These are phyloP conservation scores for Nudaria mundana DNA, from an alignment of 2,888 invertebrate genomes.

Conservation along the genomic window DNA sequence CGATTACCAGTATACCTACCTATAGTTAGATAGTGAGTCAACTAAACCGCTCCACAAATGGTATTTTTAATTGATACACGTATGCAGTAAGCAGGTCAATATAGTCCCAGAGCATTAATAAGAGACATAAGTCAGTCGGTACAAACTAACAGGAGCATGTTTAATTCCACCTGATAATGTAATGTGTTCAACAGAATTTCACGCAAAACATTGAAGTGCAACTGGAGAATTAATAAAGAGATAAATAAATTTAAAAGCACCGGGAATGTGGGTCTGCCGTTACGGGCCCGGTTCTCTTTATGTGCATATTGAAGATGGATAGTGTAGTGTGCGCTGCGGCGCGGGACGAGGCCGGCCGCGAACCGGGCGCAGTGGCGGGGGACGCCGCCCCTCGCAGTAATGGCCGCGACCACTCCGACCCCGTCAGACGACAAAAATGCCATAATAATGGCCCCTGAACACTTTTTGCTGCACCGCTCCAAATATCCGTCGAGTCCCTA, in stretches of 20 bases:
- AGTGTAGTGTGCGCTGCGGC: conserved; percentile 56
- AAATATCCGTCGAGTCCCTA: conserved; percentile 69
- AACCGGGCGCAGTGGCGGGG: conserved; percentile 30
- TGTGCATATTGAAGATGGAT: conserved; percentile 81
- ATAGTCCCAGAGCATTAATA: no score
- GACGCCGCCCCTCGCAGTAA: conserved; percentile 55
- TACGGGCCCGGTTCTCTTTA: conserved; percentile 77
- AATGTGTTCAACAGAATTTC: conserved; percentile 38
- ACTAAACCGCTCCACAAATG: no score
- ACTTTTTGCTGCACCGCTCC: conserved; percentile 79
- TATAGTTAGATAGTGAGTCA: no score
- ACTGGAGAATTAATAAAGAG: conserved; percentile 78
- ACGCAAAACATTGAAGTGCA: conserved; percentile 69
- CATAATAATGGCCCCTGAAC: conserved; percentile 79
- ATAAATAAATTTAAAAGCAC: conserved; percentile 79
- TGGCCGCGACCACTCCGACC: conserved; percentile 75
- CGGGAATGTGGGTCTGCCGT: conserved; percentile 78
- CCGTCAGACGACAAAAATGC: conserved; percentile 82
- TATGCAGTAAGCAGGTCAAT: no score
- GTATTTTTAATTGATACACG: no score
- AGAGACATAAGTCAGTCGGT: no score
- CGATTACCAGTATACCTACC: no score
- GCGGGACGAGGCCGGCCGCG: conserved; percentile 37
- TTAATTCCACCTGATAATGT: conserved; percentile 21
- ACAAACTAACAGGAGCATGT: conserved; percentile 6